phyloP scores from a whole-genome alignment of 2,888 invertebrate genomes.

The Mesoligia furuncula region DNA sequence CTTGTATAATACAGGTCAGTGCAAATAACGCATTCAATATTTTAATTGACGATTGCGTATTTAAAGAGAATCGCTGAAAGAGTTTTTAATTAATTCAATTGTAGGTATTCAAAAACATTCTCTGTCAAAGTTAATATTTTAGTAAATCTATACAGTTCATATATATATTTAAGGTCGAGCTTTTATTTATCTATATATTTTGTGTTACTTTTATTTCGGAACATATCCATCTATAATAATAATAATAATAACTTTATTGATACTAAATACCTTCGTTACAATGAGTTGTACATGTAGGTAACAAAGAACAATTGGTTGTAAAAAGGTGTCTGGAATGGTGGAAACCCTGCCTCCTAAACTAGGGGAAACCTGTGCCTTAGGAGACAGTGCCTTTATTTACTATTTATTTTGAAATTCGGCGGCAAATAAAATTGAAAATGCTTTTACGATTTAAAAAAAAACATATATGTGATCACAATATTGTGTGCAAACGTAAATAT shows the following conservation, averaged over 20 bases:
- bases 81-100: constrained; percentile 10
- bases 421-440: no score
- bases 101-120: background rate
- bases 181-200: background rate
- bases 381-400: background rate
- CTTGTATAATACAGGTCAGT: no score
- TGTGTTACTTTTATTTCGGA: no score
- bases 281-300: no score
- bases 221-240: no score
- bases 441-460: background rate
- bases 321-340: no score
- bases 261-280: no score
- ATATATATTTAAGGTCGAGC: background rate
- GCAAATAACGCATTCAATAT: background rate
- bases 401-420: background rate
- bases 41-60: background rate
- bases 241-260: no score
- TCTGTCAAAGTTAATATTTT: background rate
- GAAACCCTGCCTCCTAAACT: no score
- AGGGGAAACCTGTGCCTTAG: no score
- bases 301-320: no score
- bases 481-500: background rate
- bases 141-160: background rate
- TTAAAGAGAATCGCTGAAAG: background rate
- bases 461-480: background rate